A percentile compares a stretch with the other conserved stretches of the same genome.
Conservation (phyloP, 1,140 invertebrate species). For the Pachyrhynchus sulphureomaculatus region DNA sequence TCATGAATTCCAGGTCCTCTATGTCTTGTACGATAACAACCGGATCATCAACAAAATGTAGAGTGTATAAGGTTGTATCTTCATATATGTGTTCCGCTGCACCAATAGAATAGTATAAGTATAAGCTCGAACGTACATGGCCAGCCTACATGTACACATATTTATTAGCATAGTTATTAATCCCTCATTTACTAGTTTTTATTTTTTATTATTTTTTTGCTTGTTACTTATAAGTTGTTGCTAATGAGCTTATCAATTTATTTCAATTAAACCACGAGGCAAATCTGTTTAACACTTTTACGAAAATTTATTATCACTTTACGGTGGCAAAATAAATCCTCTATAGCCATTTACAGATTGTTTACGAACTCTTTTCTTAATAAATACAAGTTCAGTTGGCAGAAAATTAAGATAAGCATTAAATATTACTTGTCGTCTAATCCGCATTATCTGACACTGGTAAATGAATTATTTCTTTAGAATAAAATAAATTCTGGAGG, state of each 20-base stretch:
- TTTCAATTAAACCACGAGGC: constrained; percentile 10
- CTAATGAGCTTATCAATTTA: not conserved
- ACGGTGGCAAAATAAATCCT: constrained; percentile 12
- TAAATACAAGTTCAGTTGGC: constrained; percentile 38
- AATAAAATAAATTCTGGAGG: not conserved
- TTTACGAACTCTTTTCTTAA: constrained; percentile 11
- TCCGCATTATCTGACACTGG: constrained; percentile 11
- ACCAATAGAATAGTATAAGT: too few relatives aligned
- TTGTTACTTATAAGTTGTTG: too few relatives aligned
- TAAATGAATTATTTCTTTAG: not conserved
- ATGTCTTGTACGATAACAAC: too few relatives aligned
- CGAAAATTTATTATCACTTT: constrained; percentile 10
- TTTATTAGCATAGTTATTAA: too few relatives aligned
- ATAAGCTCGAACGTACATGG: too few relatives aligned
- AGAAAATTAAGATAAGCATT: constrained; percentile 40
- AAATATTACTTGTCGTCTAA: constrained; percentile 38
- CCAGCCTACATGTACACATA: too few relatives aligned
- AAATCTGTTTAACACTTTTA: constrained; percentile 8
- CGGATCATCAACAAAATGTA: too few relatives aligned
- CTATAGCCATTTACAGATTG: constrained; percentile 6
- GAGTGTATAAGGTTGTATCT: too few relatives aligned
- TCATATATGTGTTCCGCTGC: too few relatives aligned
- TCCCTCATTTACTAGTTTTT: too few relatives aligned
- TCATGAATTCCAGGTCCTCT: too few relatives aligned
- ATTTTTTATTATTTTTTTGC: too few relatives aligned